Base-by-base conservation (phyloP, 2,888 invertebrate species). In the Lasioglossum zephyrum region DNA sequence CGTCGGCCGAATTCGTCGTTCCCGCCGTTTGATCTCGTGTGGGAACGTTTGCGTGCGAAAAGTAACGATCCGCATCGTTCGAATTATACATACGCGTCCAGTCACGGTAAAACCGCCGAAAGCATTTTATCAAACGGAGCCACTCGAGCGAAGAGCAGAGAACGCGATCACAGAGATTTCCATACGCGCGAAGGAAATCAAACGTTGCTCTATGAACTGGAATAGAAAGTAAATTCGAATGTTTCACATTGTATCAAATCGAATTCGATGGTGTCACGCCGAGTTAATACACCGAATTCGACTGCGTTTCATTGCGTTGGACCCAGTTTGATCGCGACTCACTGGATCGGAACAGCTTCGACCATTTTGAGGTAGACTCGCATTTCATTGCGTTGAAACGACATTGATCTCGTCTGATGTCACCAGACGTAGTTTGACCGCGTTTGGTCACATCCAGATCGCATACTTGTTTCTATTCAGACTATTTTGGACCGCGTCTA, bases 1-100 rank as follows among this genome's bases (percentile, higher is more conserved):
- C 26, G 77, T 36, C 47, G 44, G 36, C 53, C 57, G 84, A 84
- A 84, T 84, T 82, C 82, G 60, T 82, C 82, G 74, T 70, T 49
- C 16, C 18, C 49, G 69, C 36, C 82, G 82, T 66, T 82, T 77
- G 74, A 84, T 74, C 77, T 82, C 73, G 73, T 41, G 41, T 44
- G 77, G 57, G 49, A 77, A 74, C 77, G 77, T 84, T 66, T 36
- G 5, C 26, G 60, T 60, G 26, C 60, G 13, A 26, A 60, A 9
- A n/a, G 9, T 53, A n/a, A 53, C 53, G 53, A 53, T 2, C 22
- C 8, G 53, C 53, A 2, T 53, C 22, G 53, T 53, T 53, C 18
- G 49, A 53, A 22, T 22, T 22, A 5, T 49, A 44, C 3, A 0
- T 18, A 49, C 6, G 49, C 49, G 8, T 22, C 22, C 22, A 22